phyloP scores from a whole-genome alignment of 2,113 vertebrate species.

The Puntigrus tetrazona region DNA sequence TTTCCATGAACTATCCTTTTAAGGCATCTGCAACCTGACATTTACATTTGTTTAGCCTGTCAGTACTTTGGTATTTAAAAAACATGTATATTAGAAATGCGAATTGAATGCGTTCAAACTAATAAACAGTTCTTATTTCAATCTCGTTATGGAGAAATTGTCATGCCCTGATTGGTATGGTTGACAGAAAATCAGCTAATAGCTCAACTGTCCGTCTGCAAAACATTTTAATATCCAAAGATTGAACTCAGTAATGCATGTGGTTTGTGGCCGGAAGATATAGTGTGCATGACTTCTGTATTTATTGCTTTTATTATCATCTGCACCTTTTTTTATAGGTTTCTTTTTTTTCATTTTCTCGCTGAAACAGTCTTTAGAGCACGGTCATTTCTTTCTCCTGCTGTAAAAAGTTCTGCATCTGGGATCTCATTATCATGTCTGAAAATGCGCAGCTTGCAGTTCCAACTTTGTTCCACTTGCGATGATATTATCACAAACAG shows the following conservation, averaged over 20 bases:
- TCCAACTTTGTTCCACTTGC: constrained; percentile 41
- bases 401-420: constrained; percentile 41
- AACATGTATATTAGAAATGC: not conserved
- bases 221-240: not conserved
- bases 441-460: constrained; percentile 27
- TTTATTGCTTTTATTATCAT: constrained; percentile 42
- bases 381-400: constrained; percentile 15
- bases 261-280: not conserved
- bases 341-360: constrained; percentile 37
- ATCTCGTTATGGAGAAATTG: not conserved
- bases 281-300: not conserved
- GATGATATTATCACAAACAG: constrained; percentile 45
- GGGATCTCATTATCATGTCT: constrained; percentile 45
- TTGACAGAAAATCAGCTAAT: constrained; percentile 3
- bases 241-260: constrained; percentile 1
- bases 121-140: not conserved
- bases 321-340: constrained; percentile 34
- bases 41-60: not conserved
- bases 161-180: not conserved
- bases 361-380: constrained; percentile 21
- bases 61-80: not conserved
- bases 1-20: no score
- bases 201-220: not conserved
- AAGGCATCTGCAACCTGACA: not conserved
- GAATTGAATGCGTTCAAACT: not conserved